A percentile compares a stretch with the other conserved stretches of the same genome.
Conservation (phyloP, 2,113 vertebrate genomes). For the Cisticola juncidis region DNA sequence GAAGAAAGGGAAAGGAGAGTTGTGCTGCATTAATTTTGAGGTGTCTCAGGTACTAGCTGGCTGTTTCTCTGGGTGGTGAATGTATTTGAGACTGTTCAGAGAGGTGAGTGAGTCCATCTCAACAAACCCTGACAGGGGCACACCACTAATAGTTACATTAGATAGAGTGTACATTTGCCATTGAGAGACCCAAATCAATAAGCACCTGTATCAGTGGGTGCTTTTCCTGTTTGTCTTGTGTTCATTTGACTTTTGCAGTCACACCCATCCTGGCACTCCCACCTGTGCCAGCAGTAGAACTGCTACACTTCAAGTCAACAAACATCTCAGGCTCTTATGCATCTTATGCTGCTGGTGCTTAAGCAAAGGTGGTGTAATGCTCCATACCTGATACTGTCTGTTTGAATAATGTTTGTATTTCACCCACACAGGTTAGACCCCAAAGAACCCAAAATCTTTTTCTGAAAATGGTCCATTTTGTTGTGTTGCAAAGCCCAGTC, state of each 20-base stretch:
- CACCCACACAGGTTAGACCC: not conserved
- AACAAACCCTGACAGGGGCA: not conserved
- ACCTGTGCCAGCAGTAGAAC: not conserved
- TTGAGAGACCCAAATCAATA: not conserved
- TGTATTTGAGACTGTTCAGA: not conserved
- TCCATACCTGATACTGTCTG: not conserved
- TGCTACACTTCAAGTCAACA: not conserved
- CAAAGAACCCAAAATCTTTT: not conserved
- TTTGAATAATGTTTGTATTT: not conserved
- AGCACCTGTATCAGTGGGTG: not conserved
- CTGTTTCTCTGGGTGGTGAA: not conserved
- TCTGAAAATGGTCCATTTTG: not conserved
- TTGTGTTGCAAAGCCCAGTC: not conserved
- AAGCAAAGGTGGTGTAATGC: not conserved
- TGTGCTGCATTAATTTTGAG: not conserved
- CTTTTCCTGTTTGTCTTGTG: not conserved
- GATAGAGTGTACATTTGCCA: accelerated
- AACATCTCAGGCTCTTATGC: not conserved
- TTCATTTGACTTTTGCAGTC: not conserved
- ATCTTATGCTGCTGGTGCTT: not conserved
- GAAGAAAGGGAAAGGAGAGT: not conserved
- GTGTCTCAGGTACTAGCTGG: not conserved
- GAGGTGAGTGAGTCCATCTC: not conserved
- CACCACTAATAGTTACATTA: not conserved
- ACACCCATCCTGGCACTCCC: not conserved